Evolutionary conservation across 2,797 vertebrate genomes (phyloP).

Genomic region (Arctocebus calabarensis): DNA sequence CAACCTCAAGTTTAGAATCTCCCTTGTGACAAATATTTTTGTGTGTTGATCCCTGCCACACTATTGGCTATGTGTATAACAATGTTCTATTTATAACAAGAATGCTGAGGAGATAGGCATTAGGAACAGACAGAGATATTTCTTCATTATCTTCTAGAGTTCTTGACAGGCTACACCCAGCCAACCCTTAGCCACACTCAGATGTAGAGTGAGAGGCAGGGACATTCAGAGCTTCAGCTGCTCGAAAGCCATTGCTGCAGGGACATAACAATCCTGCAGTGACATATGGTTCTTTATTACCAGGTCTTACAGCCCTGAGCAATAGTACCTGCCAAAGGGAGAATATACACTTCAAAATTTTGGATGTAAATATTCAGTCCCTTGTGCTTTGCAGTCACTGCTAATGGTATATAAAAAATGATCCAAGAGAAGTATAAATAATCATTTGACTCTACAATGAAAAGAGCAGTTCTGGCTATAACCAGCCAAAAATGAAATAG

Average conservation of each 20-base stretch:
- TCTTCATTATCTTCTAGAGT: constrained; percentile 6
- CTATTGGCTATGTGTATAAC: not conserved
- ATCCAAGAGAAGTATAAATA: constrained; percentile 76
- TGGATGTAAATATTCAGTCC: constrained; percentile 70
- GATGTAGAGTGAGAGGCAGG: constrained; percentile 9
- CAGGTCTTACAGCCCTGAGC: constrained; percentile 51
- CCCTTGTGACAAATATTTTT: not conserved
- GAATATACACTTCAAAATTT: constrained; percentile 72
- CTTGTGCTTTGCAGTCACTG: constrained; percentile 64
- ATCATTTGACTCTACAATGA: constrained; percentile 70
- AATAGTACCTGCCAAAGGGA: constrained; percentile 64
- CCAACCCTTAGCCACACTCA: not conserved
- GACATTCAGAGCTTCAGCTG: constrained; percentile 46
- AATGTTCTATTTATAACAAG: constrained; percentile 17
- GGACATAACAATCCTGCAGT: constrained; percentile 56
- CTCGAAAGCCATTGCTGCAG: constrained; percentile 10
- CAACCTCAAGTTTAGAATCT: constrained; percentile 21
- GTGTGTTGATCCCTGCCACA: not conserved
- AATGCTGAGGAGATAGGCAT: constrained; percentile 10
- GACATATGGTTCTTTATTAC: constrained; percentile 69
- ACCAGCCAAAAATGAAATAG: constrained; percentile 74
- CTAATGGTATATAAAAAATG: constrained; percentile 77
- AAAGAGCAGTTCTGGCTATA: constrained; percentile 66
- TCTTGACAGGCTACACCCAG: constrained; percentile 19
- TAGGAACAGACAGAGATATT: constrained; percentile 27